Base-by-base conservation (phyloP, 2,113 vertebrate species). In the Phasianus colchicus region DNA sequence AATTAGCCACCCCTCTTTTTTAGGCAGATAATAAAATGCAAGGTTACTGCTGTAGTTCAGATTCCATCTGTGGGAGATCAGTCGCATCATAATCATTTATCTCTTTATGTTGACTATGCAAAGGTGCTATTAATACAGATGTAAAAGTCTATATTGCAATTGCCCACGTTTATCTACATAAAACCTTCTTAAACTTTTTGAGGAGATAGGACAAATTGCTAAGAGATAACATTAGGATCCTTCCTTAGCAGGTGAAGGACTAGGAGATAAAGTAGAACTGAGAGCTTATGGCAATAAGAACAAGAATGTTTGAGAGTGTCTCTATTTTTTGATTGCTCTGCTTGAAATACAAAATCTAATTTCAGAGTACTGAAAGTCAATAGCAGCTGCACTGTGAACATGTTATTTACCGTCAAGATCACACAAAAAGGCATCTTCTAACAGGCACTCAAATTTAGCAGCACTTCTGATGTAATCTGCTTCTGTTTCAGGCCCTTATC, bases 361-460 rank as follows among this genome's bases (percentile, higher is more conserved):
- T 67, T 71, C 40, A 45, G 74, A 6, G 15, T 57, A 72, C 29
- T 36, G 36, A 45, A 90, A 90, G 45, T 63, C 36, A 72, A 4
- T 25, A 90, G 45, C 21, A 87, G 36, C 29, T 76, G 61, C 1
- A 0, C 3, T 36, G 36, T 52, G 57, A 84, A 67, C 18, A 0
- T 34, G 24, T 76, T 52, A 58, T 81, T 87, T 67, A 47, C 64
- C 13, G n/a, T 36, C 21, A 72, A 42, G 45, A 76, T 47, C 32
- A 50, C 57, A 71, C 57, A 52, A 50, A 92, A 86, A 70, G 27
- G 3, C 45, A 50, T 71, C 73, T 36, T 79, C n/a, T 83, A 91
- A 25, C 25, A 55, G 38, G 34, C 32, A 65, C 11, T 79, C 34
- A 50, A 40, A 36, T 75, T 66, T 57, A 66, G 24, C 16, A 60